Evolutionary conservation across 2,797 vertebrate genomes (phyloP).

Genomic region (Mormyrops attenuatus): DNA sequence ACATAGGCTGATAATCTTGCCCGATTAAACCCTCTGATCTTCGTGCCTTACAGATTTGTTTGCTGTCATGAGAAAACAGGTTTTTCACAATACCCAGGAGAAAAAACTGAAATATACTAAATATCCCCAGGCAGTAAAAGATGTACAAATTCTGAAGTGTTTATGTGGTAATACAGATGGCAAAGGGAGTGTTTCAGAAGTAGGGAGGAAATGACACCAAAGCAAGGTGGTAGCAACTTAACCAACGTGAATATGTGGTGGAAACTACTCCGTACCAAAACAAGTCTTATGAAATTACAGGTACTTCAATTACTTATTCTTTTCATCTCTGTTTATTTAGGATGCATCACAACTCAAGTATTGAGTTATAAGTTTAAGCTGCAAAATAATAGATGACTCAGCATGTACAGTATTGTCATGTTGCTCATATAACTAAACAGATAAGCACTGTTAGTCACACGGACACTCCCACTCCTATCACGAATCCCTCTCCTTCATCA

Average conservation of each 20-base stretch:
- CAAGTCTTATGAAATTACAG: neutral
- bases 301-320: neutral
- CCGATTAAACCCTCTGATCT: neutral
- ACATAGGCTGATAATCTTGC: neutral
- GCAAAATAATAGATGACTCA: neutral
- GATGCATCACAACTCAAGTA: neutral
- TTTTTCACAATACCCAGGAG: neutral
- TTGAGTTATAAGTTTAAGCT: neutral
- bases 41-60: neutral
- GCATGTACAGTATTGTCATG: neutral
- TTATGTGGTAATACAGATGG: neutral
- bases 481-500: neutral
- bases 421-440: neutral
- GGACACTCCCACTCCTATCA: neutral
- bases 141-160: neutral
- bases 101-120: neutral
- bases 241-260: neutral
- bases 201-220: neutral
- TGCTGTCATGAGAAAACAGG: neutral
- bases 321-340: neutral
- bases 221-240: neutral
- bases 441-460: neutral
- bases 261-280: neutral
- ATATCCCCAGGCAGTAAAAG: neutral
- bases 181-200: neutral